Evolutionary conservation across 2,797 vertebrate genomes (phyloP).

Genomic region (Gouania willdenowi): DNA sequence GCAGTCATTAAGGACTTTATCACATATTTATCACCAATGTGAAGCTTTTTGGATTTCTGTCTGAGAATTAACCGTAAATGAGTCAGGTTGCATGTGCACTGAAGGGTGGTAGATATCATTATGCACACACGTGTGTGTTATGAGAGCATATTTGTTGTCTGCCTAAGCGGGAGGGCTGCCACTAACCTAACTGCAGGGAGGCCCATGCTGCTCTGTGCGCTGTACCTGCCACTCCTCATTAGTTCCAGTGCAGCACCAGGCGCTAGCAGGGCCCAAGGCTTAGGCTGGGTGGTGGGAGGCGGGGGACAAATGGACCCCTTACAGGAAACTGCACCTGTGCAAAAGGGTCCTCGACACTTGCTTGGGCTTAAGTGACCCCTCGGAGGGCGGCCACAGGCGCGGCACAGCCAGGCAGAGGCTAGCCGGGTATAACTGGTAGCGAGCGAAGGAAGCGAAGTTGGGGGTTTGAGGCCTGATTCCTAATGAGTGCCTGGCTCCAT

Average conservation of each 20-base stretch:
- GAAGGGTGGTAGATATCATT: slow-evolving; percentile 17
- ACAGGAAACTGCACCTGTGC: slow-evolving; percentile 82
- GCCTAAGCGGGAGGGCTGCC: slow-evolving; percentile 35
- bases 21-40: too few relatives aligned
- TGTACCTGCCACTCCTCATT: slow-evolving; percentile 86
- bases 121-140: slow-evolving; percentile 30
- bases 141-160: slow-evolving; percentile 37
- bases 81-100: slow-evolving; percentile 10
- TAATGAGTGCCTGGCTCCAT: slow-evolving; percentile 75
- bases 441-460: slow-evolving; percentile 42
- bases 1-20: too few relatives aligned
- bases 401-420: slow-evolving; percentile 27
- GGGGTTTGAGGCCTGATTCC: slow-evolving; percentile 52
- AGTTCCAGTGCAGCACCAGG: slow-evolving; percentile 81
- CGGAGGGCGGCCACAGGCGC: slow-evolving; percentile 63
- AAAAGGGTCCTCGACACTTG: slow-evolving; percentile 43
- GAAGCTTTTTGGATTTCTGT: neutral
- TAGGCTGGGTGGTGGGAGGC: too few relatives aligned
- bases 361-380: slow-evolving; percentile 47
- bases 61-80: neutral
- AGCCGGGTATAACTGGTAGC: slow-evolving; percentile 11
- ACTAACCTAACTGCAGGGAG: slow-evolving; percentile 62
- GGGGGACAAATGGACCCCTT: slow-evolving; percentile 52
- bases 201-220: slow-evolving; percentile 38
- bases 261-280: slow-evolving; percentile 64